These are phyloP conservation scores for Eurosta solidaginis DNA, from an alignment of 1,140 invertebrate genomes.

Conservation along the genomic window DNA sequence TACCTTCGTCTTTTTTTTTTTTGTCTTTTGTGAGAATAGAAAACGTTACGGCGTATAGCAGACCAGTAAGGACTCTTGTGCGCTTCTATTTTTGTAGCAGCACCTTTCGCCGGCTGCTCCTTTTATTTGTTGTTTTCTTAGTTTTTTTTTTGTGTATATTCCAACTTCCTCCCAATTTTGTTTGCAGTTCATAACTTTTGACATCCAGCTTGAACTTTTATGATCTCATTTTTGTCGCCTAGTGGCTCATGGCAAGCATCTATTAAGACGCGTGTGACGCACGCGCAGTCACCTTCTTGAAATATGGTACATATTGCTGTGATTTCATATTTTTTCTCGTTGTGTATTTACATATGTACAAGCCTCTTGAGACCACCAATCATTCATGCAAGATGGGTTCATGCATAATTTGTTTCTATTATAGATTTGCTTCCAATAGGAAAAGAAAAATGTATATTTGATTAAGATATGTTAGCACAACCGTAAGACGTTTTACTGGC, in stretches of 20 bases:
- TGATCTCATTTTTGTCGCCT: background rate
- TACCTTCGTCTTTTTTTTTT: background rate
- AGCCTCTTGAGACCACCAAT: too few species aligned
- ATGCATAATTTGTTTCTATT: too few species aligned
- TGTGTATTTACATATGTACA: too few species aligned
- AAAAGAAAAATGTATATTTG: too few species aligned
- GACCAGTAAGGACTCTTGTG: background rate
- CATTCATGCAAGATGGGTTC: too few species aligned
- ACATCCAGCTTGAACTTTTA: background rate
- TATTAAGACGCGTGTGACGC: conserved; percentile 31
- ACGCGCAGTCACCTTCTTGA: background rate
- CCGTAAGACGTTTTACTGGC: too few species aligned
- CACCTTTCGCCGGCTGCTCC: background rate
- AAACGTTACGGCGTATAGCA: background rate
- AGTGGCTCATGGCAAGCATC: background rate
- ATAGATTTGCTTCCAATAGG: too few species aligned
- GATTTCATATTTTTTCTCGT: background rate
- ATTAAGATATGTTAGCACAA: too few species aligned
- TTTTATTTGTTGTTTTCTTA: background rate
- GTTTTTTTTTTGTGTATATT: background rate
- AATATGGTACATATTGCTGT: background rate
- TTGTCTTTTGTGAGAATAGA: too few species aligned
- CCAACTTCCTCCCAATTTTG: background rate
- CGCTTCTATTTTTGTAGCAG: background rate
- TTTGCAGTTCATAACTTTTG: conserved; percentile 22